Evolutionary conservation across 1,140 invertebrate species (phyloP).

Genomic region (Bradynema listronoti): DNA sequence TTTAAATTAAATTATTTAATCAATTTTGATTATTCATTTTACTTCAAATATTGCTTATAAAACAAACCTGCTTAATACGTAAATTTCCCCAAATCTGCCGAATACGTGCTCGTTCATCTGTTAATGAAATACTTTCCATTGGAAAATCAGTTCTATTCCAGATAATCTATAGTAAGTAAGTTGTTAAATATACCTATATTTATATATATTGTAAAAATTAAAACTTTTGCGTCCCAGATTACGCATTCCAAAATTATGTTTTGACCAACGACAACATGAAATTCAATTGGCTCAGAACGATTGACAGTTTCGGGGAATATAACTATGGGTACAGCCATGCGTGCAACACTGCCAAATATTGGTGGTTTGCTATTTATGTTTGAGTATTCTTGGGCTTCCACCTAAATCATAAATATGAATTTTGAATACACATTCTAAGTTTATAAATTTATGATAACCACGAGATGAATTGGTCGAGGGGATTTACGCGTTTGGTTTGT

Average conservation of each 20-base stretch:
- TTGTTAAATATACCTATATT: too few species aligned
- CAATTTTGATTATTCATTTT: too few species aligned
- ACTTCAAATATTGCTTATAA: too few species aligned
- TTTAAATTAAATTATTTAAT: too few species aligned
- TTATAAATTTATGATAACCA: too few species aligned
- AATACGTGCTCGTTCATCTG: slow-evolving; percentile 40
- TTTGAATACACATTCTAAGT: background rate
- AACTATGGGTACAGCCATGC: slow-evolving; percentile 19
- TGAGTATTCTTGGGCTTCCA: too few species aligned
- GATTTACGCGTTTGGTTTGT: slow-evolving; percentile 44
- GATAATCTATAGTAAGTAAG: too few species aligned
- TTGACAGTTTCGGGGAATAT: slow-evolving; percentile 25
- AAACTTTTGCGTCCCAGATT: slow-evolving; percentile 36
- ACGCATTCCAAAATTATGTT: slow-evolving; percentile 42
- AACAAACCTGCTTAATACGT: slow-evolving; percentile 28
- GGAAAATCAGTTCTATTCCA: slow-evolving; percentile 40
- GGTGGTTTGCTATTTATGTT: too few species aligned
- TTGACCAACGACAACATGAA: slow-evolving; percentile 42
- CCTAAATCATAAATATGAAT: too few species aligned
- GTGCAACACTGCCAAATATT: too few species aligned
- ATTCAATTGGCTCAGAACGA: slow-evolving; percentile 24
- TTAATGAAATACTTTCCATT: slow-evolving; percentile 33
- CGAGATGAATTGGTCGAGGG: slow-evolving; percentile 38
- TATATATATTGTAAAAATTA: background rate
- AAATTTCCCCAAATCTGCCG: slow-evolving; percentile 48